Evolutionary conservation across 2,888 invertebrate genomes (phyloP), one percentile per base, ranked within the genome.

Genomic region (Autographa gamma): DNA sequence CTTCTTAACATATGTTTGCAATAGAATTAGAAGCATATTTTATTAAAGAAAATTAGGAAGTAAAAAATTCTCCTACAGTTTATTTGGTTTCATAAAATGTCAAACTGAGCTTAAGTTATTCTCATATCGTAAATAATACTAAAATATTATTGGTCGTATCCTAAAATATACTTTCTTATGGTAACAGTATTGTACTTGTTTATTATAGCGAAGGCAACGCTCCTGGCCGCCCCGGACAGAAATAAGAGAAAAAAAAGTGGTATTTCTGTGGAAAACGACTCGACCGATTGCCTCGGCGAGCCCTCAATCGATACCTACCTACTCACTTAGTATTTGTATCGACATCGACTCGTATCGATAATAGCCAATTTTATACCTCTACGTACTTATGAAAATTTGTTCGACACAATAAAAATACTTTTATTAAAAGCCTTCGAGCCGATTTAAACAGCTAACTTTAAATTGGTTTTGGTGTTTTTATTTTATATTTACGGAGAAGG

Each of bases 191-290:
- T 71, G 79, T 86, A 87, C 89, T 89, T 90, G 90, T 91, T 93
- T 91, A 91, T 90, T 89, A 90, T 88, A 88, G 85, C 83, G 86
- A 85, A 93, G 93, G 92, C 94, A 93, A 90, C 91, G 95, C 93
- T 92, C 94, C 92, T 93, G 91, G 89, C 85, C 88, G 86, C 79
- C 82, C 77, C 81, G 86, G 87, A 89, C 87, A 89, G 89, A 92
- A 94, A 92, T 91, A 92, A 93, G 86, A 89, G 86, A 85, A 86
- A 91, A 92, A 93, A 93, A 91, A 90, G 86, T 86, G 88, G 91
- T 86, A 90, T 91, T 93, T 92, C 91, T 86, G 89, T 89, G 90
- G 91, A 93, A 93, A 93, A 93, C 91, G 89, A 88, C 87, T 85
- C 88, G 87, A 81, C 81, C 89, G 91, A 92, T 92, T 87, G 90